Percentiles rank a stretch among this genome's conserved stretches.
Evolutionary conservation across 2,888 invertebrate species (phyloP).

Genomic region (Chironomus tentans): DNA sequence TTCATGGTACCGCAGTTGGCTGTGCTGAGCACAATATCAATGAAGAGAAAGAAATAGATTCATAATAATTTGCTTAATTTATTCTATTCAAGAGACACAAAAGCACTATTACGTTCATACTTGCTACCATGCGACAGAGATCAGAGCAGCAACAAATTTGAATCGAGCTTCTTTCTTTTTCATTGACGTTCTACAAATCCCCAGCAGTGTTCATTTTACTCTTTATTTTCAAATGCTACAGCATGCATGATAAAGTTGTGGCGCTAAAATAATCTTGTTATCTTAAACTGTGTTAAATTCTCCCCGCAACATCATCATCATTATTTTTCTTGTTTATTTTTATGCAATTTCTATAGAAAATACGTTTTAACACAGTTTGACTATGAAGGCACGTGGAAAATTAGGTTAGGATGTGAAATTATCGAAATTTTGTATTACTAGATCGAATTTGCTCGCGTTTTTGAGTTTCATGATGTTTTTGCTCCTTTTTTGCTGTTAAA

Average conservation of each 20-base stretch:
- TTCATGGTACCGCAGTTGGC: too few species aligned
- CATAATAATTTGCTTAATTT: constrained; percentile 11
- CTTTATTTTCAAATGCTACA: neutral
- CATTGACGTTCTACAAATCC: neutral
- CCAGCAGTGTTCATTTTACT: neutral
- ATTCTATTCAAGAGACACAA: neutral
- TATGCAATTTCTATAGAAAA: too few species aligned
- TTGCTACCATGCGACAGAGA: neutral
- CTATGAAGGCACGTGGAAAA: neutral
- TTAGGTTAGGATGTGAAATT: too few species aligned
- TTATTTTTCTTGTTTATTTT: too few species aligned
- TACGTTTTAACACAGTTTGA: neutral
- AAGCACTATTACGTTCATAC: neutral
- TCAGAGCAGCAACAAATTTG: neutral
- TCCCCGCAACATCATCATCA: neutral
- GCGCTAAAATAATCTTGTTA: constrained; percentile 27
- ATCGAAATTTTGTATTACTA: too few species aligned
- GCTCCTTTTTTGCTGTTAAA: too few species aligned
- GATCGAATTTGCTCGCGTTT: too few species aligned
- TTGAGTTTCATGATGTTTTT: too few species aligned
- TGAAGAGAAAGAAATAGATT: constrained; percentile 6
- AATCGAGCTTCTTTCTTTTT: neutral
- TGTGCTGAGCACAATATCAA: neutral
- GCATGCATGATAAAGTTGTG: constrained; percentile 16
- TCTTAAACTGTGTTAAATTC: neutral